Percentiles rank a stretch among this genome's conserved stretches.
phyloP scores from a whole-genome alignment of 2,113 vertebrate species.

The Platysteira castanea region DNA sequence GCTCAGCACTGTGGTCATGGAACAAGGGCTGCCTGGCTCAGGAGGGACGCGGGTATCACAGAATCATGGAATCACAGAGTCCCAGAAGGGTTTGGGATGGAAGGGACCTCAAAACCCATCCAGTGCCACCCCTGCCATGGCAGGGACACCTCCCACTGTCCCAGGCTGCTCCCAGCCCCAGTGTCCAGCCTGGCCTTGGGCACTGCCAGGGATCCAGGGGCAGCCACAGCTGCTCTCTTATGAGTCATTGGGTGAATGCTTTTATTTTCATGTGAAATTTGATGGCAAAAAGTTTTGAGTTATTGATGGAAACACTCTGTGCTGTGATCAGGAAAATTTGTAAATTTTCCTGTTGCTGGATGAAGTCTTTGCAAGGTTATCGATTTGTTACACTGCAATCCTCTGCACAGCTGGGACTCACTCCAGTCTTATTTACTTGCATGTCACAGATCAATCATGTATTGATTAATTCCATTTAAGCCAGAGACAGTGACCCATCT shows the following conservation, averaged over 20 bases:
- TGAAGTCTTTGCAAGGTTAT: background rate
- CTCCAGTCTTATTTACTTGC: background rate
- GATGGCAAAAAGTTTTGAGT: background rate
- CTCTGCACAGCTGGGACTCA: background rate
- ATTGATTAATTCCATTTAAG: background rate
- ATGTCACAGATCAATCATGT: background rate
- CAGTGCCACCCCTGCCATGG: background rate
- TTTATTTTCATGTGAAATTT: background rate
- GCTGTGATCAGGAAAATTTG: background rate
- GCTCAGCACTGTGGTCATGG: accelerated
- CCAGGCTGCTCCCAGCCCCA: background rate
- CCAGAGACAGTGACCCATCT: background rate
- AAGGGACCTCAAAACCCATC: accelerated
- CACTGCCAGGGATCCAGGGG: background rate
- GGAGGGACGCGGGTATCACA: background rate
- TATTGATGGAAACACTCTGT: background rate
- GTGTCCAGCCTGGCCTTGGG: background rate
- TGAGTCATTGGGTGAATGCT: background rate
- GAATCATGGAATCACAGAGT: background rate
- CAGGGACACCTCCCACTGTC: background rate
- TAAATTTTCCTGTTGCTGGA: background rate
- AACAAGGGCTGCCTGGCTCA: background rate
- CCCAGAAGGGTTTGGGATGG: background rate
- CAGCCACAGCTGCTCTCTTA: background rate
- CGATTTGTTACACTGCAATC: background rate